A percentile compares a stretch with the other conserved stretches of the same genome.
Conservation (phyloP, 2,113 vertebrate genomes). For the Excalfactoria chinensis region DNA sequence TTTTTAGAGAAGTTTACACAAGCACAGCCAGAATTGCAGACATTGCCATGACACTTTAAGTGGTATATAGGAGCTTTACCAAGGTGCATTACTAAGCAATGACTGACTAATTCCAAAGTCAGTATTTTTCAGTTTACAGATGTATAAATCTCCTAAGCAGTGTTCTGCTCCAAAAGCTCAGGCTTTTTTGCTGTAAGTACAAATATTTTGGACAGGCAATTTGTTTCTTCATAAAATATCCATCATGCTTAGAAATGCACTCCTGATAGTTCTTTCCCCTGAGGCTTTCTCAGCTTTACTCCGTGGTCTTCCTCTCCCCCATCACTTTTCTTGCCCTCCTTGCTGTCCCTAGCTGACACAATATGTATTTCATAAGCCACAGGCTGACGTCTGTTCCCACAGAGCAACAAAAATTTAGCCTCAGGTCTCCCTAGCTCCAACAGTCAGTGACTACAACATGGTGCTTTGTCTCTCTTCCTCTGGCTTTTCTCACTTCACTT, state of each 20-base stretch:
- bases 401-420: neutral
- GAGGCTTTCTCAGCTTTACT: neutral
- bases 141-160: constrained; percentile 2
- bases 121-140: constrained; percentile 26
- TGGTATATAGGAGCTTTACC: neutral
- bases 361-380: neutral
- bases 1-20: neutral
- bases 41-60: neutral
- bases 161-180: neutral
- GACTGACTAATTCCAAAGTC: neutral
- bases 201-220: neutral
- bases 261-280: neutral
- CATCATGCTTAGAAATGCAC: neutral
- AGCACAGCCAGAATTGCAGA: neutral
- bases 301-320: neutral
- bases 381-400: neutral
- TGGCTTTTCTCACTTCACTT: neutral
- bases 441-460: neutral
- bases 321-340: neutral
- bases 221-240: constrained; percentile 31
- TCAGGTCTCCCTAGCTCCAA: neutral
- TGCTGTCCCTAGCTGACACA: neutral
- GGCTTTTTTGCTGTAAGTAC: neutral
- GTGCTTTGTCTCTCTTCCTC: neutral
- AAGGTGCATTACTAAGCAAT: neutral